phyloP scores from a whole-genome alignment of 2,113 vertebrate species.

The Leptobrachium leishanense region DNA sequence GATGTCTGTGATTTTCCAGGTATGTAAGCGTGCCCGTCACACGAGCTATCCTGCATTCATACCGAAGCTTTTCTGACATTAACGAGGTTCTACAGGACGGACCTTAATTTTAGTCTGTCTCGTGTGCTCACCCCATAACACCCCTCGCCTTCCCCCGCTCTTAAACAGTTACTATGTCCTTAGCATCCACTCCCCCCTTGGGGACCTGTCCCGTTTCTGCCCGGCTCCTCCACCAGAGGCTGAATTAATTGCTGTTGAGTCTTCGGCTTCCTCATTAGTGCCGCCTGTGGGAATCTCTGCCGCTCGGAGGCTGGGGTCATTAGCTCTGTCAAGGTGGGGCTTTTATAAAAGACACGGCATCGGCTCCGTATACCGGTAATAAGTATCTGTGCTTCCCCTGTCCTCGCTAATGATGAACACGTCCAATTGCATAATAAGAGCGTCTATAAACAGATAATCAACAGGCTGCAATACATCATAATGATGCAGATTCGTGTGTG shows the following conservation, averaged over 20 bases:
- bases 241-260: slow-evolving; percentile 30
- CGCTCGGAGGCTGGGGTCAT: slow-evolving; percentile 25
- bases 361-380: not conserved
- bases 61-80: too few species aligned
- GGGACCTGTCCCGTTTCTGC: slow-evolving; percentile 38
- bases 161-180: slow-evolving; percentile 22
- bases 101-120: too few species aligned
- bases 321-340: slow-evolving; percentile 2
- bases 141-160: not conserved
- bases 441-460: not conserved
- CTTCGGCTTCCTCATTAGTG: slow-evolving; percentile 31
- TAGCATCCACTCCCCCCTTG: not conserved
- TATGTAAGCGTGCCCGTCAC: too few species aligned
- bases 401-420: not conserved
- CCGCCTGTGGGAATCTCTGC: slow-evolving; percentile 22
- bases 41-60: too few species aligned
- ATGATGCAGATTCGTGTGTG: not conserved
- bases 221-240: slow-evolving; percentile 20
- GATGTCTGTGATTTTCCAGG: too few species aligned
- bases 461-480: not conserved
- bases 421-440: not conserved
- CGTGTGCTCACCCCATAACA: too few species aligned
- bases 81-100: too few species aligned
- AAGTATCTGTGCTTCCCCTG: not conserved
- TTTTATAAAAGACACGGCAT: not conserved